Evolutionary conservation across 35 echinoderm and acorn worm species (phyloP).

Genomic region (Hemicentrotus pulcherrimus): DNA sequence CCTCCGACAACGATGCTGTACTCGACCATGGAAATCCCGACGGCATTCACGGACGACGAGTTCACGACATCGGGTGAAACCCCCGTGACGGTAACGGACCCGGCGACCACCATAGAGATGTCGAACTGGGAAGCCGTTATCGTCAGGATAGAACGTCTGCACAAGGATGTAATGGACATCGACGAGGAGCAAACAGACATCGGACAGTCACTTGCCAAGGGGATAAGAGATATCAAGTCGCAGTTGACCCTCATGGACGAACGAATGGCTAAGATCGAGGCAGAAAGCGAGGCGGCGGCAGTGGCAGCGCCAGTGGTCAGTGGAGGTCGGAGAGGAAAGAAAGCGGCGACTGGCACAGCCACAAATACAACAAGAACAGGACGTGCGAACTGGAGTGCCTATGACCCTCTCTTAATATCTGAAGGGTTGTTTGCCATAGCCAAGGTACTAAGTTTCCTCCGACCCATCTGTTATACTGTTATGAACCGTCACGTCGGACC

Average conservation of each 20-base stretch:
- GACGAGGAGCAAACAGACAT: conserved; percentile 11
- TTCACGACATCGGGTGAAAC: conserved; percentile 22
- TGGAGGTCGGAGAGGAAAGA: background rate
- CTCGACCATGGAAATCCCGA: conserved; percentile 48
- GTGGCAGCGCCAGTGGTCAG: conserved; percentile 39
- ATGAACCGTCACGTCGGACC: conserved; percentile 97
- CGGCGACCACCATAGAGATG: background rate
- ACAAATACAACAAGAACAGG: background rate
- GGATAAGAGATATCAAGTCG: background rate
- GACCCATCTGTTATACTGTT: conserved; percentile 87
- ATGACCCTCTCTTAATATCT: conserved; percentile 81
- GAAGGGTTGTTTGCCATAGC: conserved; percentile 95
- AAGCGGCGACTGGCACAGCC: background rate
- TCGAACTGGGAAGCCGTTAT: conserved; percentile 41
- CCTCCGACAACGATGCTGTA: conserved; percentile 28
- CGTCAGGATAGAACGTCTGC: conserved; percentile 17
- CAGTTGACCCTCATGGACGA: conserved; percentile 31
- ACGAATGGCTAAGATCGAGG: conserved; percentile 45
- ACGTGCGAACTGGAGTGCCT: conserved; percentile 66
- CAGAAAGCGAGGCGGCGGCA: background rate
- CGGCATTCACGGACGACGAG: conserved; percentile 22
- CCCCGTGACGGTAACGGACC: background rate
- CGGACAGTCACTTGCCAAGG: background rate
- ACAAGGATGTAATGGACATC: conserved; percentile 46
- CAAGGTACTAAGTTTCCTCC: conserved; percentile 92